A percentile compares a stretch with the other conserved stretches of the same genome.
phyloP scores from a whole-genome alignment of 2,888 invertebrate species.

The Halictus ligatus region DNA sequence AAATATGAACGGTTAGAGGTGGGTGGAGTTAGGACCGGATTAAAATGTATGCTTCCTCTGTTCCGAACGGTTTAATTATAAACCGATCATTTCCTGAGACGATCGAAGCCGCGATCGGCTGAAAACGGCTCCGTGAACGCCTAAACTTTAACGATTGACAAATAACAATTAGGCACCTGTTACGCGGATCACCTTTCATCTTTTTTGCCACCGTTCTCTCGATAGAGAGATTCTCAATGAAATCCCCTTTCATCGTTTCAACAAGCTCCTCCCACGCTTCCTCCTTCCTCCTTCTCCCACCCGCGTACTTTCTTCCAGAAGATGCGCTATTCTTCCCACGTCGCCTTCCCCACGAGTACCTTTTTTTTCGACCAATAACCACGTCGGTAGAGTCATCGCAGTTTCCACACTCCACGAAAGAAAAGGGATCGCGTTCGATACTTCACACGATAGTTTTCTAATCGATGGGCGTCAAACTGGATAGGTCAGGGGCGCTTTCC shows the following conservation, averaged over 20 bases:
- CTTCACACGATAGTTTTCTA: slow-evolving; percentile 1
- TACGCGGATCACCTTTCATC: slow-evolving; percentile 54
- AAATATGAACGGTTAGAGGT: slow-evolving; percentile 24
- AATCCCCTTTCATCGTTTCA: slow-evolving; percentile 31
- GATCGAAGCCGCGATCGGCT: slow-evolving; percentile 22
- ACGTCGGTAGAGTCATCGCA: slow-evolving; percentile 32
- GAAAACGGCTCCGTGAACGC: slow-evolving; percentile 28
- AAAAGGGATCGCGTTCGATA: slow-evolving; percentile 23
- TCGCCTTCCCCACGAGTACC: slow-evolving; percentile 23
- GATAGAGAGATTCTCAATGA: slow-evolving; percentile 39
- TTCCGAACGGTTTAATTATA: slow-evolving; percentile 31
- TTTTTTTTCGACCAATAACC: slow-evolving; percentile 24
- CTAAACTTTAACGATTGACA: slow-evolving; percentile 66
- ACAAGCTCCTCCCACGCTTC: slow-evolving; percentile 59
- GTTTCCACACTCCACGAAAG: slow-evolving; percentile 36
- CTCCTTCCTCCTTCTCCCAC: slow-evolving; percentile 25
- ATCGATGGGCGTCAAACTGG: slow-evolving; percentile 11
- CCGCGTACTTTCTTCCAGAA: slow-evolving; percentile 7
- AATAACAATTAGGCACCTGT: slow-evolving; percentile 72
- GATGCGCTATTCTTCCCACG: slow-evolving; percentile 54
- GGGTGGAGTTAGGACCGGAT: slow-evolving; percentile 32
- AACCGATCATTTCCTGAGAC: slow-evolving; percentile 35
- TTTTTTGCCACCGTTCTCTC: slow-evolving; percentile 48
- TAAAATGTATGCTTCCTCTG: slow-evolving; percentile 52
- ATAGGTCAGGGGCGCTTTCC: not conserved